Evolutionary conservation across 2,113 vertebrate genomes (phyloP), one percentile per base, ranked within the genome.

Genomic region (Psammodynastes pulverulentus): DNA sequence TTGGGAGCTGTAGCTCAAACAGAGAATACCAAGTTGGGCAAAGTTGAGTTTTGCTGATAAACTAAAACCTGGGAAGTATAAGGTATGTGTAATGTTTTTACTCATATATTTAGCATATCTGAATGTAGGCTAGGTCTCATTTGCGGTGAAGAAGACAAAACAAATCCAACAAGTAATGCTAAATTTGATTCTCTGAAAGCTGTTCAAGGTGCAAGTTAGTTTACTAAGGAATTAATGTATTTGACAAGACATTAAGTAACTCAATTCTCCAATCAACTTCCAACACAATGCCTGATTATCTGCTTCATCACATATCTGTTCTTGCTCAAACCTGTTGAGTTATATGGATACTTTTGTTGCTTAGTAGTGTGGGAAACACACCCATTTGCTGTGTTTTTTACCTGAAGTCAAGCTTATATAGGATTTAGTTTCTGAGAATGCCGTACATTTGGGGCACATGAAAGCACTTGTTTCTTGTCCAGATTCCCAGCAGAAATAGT

Each of bases 351-450:
- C 39, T 48, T 94, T 90, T 51, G 85, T 48, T 56, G 91, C 93
- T 62, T 3, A 24, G 86, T 96, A 29, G 72, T 86, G 48, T 23
- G 56, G 7, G 19, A 90, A 52, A 58, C 91, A 93, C 86, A 92
- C 5, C 4, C 17, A 86, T 86, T 56, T 92, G 94, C 87, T 89
- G 46, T 24, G 94, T 26, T 79, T 94, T n/a, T 95, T 34, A 92
- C 8, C n/a, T 90, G 53, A 93, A 46, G 45, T 95, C 91, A 51
- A 67, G 29, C 92, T 95, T 94, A 94, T 91, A 58, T 9, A 92
- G 89, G 45, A 95, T 94, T 96, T 95, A 93, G 39, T 93, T 92
- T 94, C 92, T 93, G 88, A 93, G 53, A 91, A 95, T 93, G 87
- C 89, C 94, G 90, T 48, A 88, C 93, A 94, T 95, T 94, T 92